Base-by-base conservation (phyloP, 2,888 invertebrate species). In the Drosophila anomelani region DNA sequence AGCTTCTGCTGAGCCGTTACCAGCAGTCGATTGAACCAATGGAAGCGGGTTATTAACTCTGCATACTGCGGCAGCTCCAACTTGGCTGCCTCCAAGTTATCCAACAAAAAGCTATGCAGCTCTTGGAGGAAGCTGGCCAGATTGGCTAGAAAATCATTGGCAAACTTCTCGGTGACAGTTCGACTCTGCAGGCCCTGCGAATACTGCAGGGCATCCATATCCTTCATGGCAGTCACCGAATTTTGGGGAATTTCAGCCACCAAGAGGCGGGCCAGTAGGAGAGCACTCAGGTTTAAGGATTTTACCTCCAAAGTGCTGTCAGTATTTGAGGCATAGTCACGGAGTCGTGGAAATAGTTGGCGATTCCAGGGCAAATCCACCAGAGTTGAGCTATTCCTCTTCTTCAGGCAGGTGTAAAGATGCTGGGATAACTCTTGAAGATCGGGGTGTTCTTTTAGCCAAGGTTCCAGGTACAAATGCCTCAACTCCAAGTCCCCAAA, bases 11-110 rank as follows among this genome's bases (percentile, higher is more conserved):
- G 85, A 0, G 92, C 77, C 2, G 83, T 79, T 4, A 66, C 56
- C 26, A 91, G 44, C 5, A 92, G 43, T 0, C 92, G 90, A 79
- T 92, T 92, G 9, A 90, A 87, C 92, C 92, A 93, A 39, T 90
- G 69, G 17, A 90, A 79, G 4, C 87, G 78, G 1, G 90, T 88
- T 0, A 91, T 67, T 3, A 92, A 63, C 7, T 84, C 34, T 0
- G 75, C 74, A 69, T 90, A 92, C 6, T 77, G 76, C 3, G 77
- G 13, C 26, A 91, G 55, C 20, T 90, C 76, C 23, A 92, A 76
- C 1, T 76, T 58, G 4, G 78, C 78, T 3, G 75, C 61, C 23
- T 81, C 71, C 26, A 92, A 55, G 3, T 82, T 51, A 4, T 78
- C 74, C n/a, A 76, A 74, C 23, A 91, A 57, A 12, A 78, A 58